Conservation (phyloP, 2,797 vertebrate genomes). For the Myripristis jacobus region DNA sequence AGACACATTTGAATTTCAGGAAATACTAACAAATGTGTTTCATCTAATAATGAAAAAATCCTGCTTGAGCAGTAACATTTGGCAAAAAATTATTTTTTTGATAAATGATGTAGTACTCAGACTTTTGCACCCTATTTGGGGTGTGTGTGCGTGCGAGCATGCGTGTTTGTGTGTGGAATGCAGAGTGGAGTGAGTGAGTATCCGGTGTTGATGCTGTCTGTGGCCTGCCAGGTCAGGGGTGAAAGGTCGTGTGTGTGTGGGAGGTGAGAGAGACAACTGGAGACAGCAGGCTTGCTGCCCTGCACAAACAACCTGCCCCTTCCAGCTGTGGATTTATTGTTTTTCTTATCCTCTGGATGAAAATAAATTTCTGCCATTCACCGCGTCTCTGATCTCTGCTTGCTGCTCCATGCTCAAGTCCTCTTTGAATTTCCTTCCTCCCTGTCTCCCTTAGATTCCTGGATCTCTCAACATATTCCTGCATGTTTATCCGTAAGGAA, state of each 20-base stretch:
- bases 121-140: no score
- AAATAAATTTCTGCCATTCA: neutral
- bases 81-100: no score
- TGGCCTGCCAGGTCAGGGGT: constrained; percentile 62
- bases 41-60: no score
- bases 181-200: constrained; percentile 58
- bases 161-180: constrained; percentile 53
- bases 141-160: neutral
- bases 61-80: no score
- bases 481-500: no score
- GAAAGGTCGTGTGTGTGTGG: constrained; percentile 65
- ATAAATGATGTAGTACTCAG: no score
- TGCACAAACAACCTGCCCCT: constrained; percentile 64
- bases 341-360: constrained; percentile 27
- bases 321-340: constrained; percentile 31
- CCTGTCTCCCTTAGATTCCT: neutral
- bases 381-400: neutral
- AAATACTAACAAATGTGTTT: no score
- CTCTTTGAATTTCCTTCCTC: neutral
- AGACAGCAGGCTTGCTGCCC: constrained; percentile 73
- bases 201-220: constrained; percentile 72
- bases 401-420: neutral
- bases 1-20: no score
- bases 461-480: no score
- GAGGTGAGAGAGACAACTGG: constrained; percentile 71